These are phyloP conservation scores for Drosophila seguyi DNA, from an alignment of 1,140 invertebrate species.

Conservation along the genomic window DNA sequence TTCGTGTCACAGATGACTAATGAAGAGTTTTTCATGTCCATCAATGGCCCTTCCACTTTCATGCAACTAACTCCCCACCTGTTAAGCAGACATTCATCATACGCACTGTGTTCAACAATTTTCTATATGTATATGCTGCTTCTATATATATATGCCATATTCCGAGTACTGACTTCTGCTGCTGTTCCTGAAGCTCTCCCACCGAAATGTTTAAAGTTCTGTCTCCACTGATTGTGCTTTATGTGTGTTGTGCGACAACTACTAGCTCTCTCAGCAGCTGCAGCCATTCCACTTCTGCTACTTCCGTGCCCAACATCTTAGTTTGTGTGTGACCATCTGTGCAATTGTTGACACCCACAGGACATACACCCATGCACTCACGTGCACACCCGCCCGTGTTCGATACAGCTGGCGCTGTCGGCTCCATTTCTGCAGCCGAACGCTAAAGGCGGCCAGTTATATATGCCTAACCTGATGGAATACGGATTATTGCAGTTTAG, in stretches of 20 bases:
- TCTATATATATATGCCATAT: slow-evolving; percentile 24
- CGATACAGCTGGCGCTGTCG: slow-evolving; percentile 55
- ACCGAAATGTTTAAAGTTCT: slow-evolving; percentile 63
- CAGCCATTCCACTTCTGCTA: slow-evolving; percentile 53
- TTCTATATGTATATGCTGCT: slow-evolving; percentile 3
- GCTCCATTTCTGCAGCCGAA: slow-evolving; percentile 69
- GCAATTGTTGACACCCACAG: slow-evolving; percentile 78
- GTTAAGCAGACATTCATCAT: slow-evolving; percentile 65
- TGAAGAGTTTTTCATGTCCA: neutral
- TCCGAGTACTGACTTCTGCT: slow-evolving; percentile 36
- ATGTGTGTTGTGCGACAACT: slow-evolving; percentile 48
- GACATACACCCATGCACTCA: slow-evolving; percentile 32
- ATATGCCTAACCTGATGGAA: slow-evolving; percentile 38
- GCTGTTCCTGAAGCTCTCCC: neutral
- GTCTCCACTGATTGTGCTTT: slow-evolving; percentile 25
- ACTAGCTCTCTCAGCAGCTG: slow-evolving; percentile 53
- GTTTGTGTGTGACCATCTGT: slow-evolving; percentile 70
- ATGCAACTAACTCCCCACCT: slow-evolving; percentile 16
- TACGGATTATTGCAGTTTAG: slow-evolving; percentile 9
- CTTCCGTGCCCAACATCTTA: slow-evolving; percentile 40
- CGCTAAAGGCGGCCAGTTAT: slow-evolving; percentile 41
- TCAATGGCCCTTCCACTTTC: neutral
- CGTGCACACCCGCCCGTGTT: slow-evolving; percentile 12
- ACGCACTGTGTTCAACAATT: slow-evolving; percentile 53
- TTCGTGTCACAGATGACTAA: neutral